Conservation (phyloP, 2,797 vertebrate species). For the Chromobotia macracanthus region DNA sequence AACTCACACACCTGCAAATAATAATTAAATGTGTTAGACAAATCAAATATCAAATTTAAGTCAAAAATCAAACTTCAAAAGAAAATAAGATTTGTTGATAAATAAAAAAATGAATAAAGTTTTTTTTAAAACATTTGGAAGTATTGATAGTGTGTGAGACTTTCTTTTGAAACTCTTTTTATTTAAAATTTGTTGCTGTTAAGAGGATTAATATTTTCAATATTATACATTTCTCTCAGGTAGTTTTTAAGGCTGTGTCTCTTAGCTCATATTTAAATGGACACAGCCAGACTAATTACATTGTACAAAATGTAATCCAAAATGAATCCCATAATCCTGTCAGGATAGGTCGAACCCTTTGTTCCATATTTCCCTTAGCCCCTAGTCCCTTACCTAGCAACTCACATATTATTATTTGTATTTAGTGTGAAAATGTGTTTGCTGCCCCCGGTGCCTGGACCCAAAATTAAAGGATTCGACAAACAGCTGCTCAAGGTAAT, state of each 20-base stretch:
- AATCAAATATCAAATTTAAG: too few relatives aligned
- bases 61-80: too few relatives aligned
- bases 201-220: constrained; percentile 18
- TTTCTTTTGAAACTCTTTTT: too few relatives aligned
- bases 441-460: constrained; percentile 91
- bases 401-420: not conserved
- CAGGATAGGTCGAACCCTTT: not conserved
- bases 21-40: too few relatives aligned
- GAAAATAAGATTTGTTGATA: too few relatives aligned
- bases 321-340: constrained; percentile 32
- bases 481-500: constrained; percentile 88
- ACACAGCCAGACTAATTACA: not conserved
- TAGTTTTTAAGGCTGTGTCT: constrained; percentile 4
- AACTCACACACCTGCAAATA: too few relatives aligned
- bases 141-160: too few relatives aligned
- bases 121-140: too few relatives aligned
- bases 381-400: not conserved
- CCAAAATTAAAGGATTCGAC: constrained; percentile 96
- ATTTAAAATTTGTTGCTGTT: not conserved
- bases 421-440: constrained; percentile 85
- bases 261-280: constrained; percentile 1
- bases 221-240: constrained; percentile 10
- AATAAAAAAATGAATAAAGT: too few relatives aligned
- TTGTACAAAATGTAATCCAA: not conserved
- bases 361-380: not conserved